Evolutionary conservation across 64 coral and sea anemone genomes (phyloP).

Genomic region (Orbicella faveolata): DNA sequence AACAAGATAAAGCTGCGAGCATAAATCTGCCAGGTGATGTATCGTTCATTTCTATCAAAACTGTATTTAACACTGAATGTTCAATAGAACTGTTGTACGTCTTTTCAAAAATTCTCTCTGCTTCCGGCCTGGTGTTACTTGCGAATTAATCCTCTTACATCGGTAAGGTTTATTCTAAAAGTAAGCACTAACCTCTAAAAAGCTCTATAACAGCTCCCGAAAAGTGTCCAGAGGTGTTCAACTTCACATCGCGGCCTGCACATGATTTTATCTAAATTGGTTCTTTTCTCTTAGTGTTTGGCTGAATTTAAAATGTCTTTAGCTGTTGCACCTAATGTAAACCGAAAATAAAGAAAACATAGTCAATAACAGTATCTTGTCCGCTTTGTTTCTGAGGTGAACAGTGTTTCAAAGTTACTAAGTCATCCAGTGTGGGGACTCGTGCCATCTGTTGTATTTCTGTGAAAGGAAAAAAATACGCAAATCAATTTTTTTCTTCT

Average conservation of each 20-base stretch:
- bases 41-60: neutral
- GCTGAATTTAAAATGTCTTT: too few relatives aligned
- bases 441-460: conserved; percentile 9
- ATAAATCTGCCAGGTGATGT: neutral
- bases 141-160: neutral
- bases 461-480: neutral
- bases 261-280: too few relatives aligned
- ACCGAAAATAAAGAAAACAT: neutral
- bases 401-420: neutral
- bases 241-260: too few relatives aligned
- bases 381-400: neutral
- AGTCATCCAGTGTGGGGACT: neutral
- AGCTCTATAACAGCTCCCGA: neutral
- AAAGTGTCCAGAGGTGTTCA: neutral
- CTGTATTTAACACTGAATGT: neutral
- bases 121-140: neutral
- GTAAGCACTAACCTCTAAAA: neutral
- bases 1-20: neutral
- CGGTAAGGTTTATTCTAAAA: neutral
- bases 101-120: neutral
- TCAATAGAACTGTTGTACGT: neutral
- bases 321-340: neutral
- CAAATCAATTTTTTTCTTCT: neutral
- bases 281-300: too few relatives aligned
- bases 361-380: neutral